Evolutionary conservation across 2,113 vertebrate genomes (phyloP), one percentile per base, ranked within the genome.

Genomic region (Pelecanoides urinatrix): DNA sequence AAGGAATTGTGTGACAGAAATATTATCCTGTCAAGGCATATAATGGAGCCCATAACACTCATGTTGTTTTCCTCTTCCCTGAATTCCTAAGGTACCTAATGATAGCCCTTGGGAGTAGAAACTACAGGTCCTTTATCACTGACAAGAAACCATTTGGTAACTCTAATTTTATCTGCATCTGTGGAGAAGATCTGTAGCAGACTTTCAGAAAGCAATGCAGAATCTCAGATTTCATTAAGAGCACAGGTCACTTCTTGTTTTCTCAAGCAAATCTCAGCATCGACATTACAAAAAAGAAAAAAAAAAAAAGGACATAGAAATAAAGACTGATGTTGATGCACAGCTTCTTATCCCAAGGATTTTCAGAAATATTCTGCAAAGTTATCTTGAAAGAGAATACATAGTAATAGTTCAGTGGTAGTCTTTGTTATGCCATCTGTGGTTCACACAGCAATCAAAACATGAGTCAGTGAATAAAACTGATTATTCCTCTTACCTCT

Each of bases 11-110:
- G 9, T 72, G 71, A 82, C 85, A 90, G 65, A 92, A 94, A 94
- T 79, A 85, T 73, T 90, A 92, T 44, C 58, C 70, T 95, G 85
- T 84, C 92, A 96, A 93, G 92, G 42, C 32, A 84, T 70, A 63
- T 76, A 88, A 95, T 66, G 44, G 61, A 89, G 70, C 65, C 21
- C 32, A 6, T 50, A 86, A 73, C 50, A 86, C 18, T 90, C 25
- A 76, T 30, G 19, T 72, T 75, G n/a, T 63, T 84, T 84, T 47
- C 9, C 38, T 76, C 19, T 79, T 92, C 52, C 27, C 27, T 93
- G 72, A 81, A 82, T 90, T 93, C 25, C 11, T 85, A 63, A 76
- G 44, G 56, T 88, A 22, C 27, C 20, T 49, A 93, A 8, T 82
- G 40, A 88, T 38, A 90, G 21, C 32, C 26, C 19, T 75, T 32